phyloP scores from a whole-genome alignment of 2,888 invertebrate genomes.

The Dryadula phaetusa region DNA sequence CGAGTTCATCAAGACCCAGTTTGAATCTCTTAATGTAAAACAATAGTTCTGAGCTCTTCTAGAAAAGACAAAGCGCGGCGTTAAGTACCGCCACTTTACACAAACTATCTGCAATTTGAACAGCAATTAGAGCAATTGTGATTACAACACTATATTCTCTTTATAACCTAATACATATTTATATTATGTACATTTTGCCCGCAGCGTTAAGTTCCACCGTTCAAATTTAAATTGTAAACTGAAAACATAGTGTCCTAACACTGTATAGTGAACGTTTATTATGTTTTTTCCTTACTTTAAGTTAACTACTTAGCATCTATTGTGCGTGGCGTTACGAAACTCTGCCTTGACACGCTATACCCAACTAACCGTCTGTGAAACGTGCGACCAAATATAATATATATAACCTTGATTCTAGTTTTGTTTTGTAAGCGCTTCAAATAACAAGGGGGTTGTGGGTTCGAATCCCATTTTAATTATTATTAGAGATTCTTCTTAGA shows the following conservation, averaged over 20 bases:
- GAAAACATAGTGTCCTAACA: neutral
- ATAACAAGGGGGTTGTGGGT: neutral
- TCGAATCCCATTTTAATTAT: neutral
- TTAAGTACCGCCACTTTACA: no score
- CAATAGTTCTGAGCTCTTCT: neutral
- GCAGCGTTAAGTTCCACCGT: no score
- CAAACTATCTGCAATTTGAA: no score
- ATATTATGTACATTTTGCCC: no score
- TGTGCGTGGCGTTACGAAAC: conserved; percentile 8
- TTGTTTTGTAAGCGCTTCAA: conserved; percentile 8
- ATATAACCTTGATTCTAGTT: conserved; percentile 3
- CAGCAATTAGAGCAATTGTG: no score
- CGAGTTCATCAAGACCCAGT: no score
- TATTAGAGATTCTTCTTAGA: no score
- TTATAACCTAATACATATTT: no score
- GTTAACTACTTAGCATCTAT: conserved; percentile 14
- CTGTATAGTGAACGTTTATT: neutral
- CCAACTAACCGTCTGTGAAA: conserved; percentile 33
- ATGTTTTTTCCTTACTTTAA: neutral
- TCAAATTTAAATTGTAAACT: no score
- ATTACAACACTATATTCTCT: no score
- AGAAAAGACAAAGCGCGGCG: no score
- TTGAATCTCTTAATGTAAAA: no score
- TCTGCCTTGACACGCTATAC: conserved; percentile 28
- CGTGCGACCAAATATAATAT: conserved; percentile 22